Conservation (phyloP, 2,888 invertebrate species). For the Epirrhoe tristata region DNA sequence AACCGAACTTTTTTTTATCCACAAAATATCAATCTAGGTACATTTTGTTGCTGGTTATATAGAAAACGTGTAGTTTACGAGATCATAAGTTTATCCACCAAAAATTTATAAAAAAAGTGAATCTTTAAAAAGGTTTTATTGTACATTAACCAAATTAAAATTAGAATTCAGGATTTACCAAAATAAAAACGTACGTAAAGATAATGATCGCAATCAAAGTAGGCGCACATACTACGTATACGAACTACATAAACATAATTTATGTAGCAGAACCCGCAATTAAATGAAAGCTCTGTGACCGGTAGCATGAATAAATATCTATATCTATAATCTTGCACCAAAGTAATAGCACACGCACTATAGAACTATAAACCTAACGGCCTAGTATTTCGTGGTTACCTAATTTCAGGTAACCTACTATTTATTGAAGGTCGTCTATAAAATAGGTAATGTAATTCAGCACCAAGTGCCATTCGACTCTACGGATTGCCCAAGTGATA, state of each 20-base stretch:
- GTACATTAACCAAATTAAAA: neutral
- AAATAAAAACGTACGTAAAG: conserved; percentile 25
- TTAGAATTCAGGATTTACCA: neutral
- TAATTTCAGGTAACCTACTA: neutral
- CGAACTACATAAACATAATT: conserved; percentile 45
- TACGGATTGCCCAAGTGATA: neutral
- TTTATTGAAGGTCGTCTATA: neutral
- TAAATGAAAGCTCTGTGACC: conserved; percentile 43
- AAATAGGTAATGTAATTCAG: neutral
- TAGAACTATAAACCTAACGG: conserved; percentile 1
- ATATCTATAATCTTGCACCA: conserved; percentile 34
- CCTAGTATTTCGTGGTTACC: neutral
- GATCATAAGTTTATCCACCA: neutral
- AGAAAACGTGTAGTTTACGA: neutral
- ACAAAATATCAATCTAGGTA: neutral
- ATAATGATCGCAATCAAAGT: conserved; percentile 42
- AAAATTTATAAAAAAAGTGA: neutral
- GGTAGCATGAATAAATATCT: conserved; percentile 39
- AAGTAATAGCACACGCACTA: conserved; percentile 18
- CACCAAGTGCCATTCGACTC: neutral
- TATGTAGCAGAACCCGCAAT: conserved; percentile 44
- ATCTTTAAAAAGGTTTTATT: neutral
- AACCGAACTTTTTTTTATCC: neutral
- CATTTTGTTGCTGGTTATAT: no score
- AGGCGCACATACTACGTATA: conserved; percentile 36